Percentiles rank a stretch among this genome's conserved stretches.
phyloP scores from a whole-genome alignment of 2,888 invertebrate genomes.

The Biston stratarius region DNA sequence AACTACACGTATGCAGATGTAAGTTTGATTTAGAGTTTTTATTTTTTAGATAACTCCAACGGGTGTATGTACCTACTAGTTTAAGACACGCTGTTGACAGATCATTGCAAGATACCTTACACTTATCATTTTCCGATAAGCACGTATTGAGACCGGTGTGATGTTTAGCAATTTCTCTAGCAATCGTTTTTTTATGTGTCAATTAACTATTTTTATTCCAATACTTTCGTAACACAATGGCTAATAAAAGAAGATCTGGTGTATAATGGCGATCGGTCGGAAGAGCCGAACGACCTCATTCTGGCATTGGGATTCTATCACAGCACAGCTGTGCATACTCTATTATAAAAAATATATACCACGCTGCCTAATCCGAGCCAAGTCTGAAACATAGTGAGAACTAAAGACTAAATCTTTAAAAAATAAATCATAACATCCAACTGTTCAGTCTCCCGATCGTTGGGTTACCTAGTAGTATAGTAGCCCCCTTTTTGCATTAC shows the following conservation, averaged over 20 bases:
- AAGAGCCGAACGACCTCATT: conserved; percentile 22
- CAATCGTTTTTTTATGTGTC: conserved; percentile 7
- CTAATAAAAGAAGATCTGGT: conserved; percentile 17
- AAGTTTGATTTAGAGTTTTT: too few relatives aligned
- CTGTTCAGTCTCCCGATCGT: too few relatives aligned
- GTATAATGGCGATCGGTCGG: conserved; percentile 8
- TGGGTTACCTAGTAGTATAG: too few relatives aligned
- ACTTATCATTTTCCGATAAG: conserved; percentile 24
- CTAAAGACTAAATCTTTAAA: too few relatives aligned
- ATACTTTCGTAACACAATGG: conserved; percentile 24
- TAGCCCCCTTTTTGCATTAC: too few relatives aligned
- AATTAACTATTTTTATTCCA: conserved; percentile 13
- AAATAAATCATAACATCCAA: too few relatives aligned
- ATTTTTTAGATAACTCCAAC: too few relatives aligned
- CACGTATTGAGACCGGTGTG: conserved; percentile 6
- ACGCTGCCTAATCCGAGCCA: background rate
- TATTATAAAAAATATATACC: background rate
- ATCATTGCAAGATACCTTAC: conserved; percentile 17
- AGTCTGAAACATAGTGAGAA: background rate
- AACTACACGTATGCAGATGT: too few relatives aligned
- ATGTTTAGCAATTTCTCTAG: conserved; percentile 14
- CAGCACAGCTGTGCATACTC: conserved; percentile 1
- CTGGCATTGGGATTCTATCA: conserved; percentile 13
- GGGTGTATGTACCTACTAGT: background rate
- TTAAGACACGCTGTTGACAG: conserved; percentile 14